Evolutionary conservation across 2,113 vertebrate species (phyloP), one percentile per base, ranked within the genome.

Genomic region (Toxostoma redivivum): DNA sequence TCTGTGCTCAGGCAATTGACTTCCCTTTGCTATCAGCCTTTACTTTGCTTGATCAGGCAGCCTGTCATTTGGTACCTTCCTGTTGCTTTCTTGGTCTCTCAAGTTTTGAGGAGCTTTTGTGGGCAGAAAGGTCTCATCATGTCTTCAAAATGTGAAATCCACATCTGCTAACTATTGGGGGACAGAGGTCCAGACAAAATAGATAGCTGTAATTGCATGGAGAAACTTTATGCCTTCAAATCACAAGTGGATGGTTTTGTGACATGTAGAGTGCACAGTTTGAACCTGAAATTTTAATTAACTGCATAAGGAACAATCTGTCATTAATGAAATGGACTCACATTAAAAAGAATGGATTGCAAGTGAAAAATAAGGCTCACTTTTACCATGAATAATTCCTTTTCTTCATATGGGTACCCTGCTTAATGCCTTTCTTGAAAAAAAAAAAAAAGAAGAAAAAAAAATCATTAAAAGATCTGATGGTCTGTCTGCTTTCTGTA

Each of bases 91-190:
- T 90, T 67, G 72, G 33, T 38, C 60, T 94, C 74, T 42, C 21
- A 47, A 50, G 58, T 83, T 95, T 94, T 95, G 88, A 94, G 72
- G 73, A 80, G 65, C 48, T 79, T 90, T 81, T 89, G 85, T 58
- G 44, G 10, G 67, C 11, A 48, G 60, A 86, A 62, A 80, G 35
- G 56, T 79, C 73, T 86, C 28, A 37, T 92, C 42, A 28, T 20
- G 51, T 22, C 71, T 91, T 94, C 50, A 92, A 47, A 90, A 91
- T 69, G 12, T 51, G 72, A 92, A 89, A 87, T 73, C 21, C 20
- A 45, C 15, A 51, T 54, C 77, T 48, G 60, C 87, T 86, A 90
- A 50, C 77, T 42, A 33, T 2, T 33, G 23, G 13, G 16, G 14
- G 25, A 81, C 16, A 22, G 20, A 58, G 42, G 11, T n/a, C 22